These are phyloP conservation scores for Mycalesis mineus DNA, from an alignment of 2,888 invertebrate genomes.

Conservation along the genomic window DNA sequence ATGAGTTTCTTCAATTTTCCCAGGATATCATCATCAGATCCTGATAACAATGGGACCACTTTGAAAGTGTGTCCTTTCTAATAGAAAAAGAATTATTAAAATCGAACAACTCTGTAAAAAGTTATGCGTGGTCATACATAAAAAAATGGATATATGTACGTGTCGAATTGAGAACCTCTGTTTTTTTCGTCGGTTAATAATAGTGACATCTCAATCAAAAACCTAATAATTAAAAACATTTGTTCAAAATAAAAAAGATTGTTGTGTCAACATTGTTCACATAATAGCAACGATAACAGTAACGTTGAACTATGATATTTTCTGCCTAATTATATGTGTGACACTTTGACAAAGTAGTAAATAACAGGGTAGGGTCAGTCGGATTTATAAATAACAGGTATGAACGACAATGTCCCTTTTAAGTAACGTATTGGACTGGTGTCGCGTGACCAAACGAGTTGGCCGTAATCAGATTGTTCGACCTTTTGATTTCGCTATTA, in stretches of 20 bases:
- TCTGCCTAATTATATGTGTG: slow-evolving; percentile 19
- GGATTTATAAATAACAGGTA: slow-evolving; percentile 26
- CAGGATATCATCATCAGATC: no score
- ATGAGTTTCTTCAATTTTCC: no score
- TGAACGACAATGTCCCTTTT: slow-evolving; percentile 27
- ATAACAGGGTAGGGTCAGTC: slow-evolving; percentile 24
- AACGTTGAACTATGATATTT: slow-evolving; percentile 11
- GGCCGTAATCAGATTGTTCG: slow-evolving; percentile 20
- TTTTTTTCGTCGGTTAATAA: no score
- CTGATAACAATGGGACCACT: no score
- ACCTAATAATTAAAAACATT: no score
- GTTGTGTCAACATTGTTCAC: not conserved
- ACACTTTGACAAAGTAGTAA: slow-evolving; percentile 26
- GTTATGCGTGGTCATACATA: no score
- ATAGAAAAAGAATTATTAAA: no score
- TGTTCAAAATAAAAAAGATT: not conserved
- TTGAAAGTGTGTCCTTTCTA: no score
- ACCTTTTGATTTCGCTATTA: slow-evolving; percentile 14
- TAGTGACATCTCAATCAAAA: no score
- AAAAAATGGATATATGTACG: no score
- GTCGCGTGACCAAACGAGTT: slow-evolving; percentile 22
- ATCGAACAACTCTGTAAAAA: no score
- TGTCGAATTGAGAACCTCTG: no score
- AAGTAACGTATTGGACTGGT: slow-evolving; percentile 21
- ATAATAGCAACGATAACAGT: not conserved